Evolutionary conservation across 2,113 vertebrate genomes (phyloP), one percentile per base, ranked within the genome.

Genomic region (Sapayoa aenigma): DNA sequence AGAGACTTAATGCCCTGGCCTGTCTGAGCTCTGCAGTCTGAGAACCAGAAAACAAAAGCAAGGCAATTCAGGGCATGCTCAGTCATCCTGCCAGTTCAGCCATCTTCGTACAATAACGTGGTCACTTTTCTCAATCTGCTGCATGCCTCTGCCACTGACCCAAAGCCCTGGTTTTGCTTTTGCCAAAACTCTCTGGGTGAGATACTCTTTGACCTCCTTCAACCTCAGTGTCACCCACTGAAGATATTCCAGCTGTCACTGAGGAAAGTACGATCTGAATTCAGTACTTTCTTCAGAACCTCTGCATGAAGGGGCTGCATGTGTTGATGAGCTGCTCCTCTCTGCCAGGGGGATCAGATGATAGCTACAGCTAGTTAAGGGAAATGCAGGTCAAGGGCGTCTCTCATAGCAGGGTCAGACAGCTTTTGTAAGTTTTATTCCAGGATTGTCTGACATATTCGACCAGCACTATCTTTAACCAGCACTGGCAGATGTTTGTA

Each of bases 41-140:
- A 94, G 76, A 66, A 42, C 22, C 72, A 74, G 50, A 15, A 83
- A 85, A 88, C 39, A 84, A 88, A 80, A 76, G 67, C 28, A 17
- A 80, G 46, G 82, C 60, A 89, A 79, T 76, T 84, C 56, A 87
- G 84, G 81, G 46, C 91, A 78, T 0, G 1, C 81, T 89, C 62
- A 65, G 58, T 79, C 87, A 84, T 49, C 60, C 80, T 87, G 66
- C 31, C 77, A 74, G 39, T 66, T 63, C 55, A 89, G 65, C 72
- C 79, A 78, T 69, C 35, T 71, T 92, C 31, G 22, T 74, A 67
- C 91, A 94, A 84, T 81, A 33, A 84, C 49, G 16, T 12, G 37
- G 76, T 84, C 93, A 72, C 60, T 68, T 87, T 58, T 84, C 78
- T 91, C 80, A 56, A 37, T 49, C 44, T 62, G 66, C 56, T 94